These are phyloP conservation scores for Pteria penguin DNA, from an alignment of 2,888 invertebrate genomes.

Conservation along the genomic window DNA sequence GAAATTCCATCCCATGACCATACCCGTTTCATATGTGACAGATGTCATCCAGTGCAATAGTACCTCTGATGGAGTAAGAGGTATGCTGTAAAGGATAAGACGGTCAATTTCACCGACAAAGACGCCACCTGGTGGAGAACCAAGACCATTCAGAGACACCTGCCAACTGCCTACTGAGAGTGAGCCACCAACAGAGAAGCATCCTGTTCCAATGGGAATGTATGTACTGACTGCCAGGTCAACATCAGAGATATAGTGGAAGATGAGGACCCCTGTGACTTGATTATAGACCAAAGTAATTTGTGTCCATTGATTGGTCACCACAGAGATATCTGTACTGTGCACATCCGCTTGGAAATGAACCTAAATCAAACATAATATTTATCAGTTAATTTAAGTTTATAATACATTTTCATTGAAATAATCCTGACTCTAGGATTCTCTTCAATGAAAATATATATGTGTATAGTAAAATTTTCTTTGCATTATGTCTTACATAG, in stretches of 20 bases:
- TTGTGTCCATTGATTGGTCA: slow-evolving; percentile 44
- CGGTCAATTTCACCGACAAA: slow-evolving; percentile 48
- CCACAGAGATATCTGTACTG: slow-evolving; percentile 37
- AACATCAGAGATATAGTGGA: slow-evolving; percentile 37
- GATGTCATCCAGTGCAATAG: slow-evolving; percentile 36
- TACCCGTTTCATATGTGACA: not conserved
- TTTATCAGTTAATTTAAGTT: too few species aligned
- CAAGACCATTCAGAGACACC: slow-evolving; percentile 34
- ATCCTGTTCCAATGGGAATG: slow-evolving; percentile 38
- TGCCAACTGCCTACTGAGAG: slow-evolving; percentile 58
- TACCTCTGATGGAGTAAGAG: slow-evolving; percentile 34
- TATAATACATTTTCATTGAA: too few species aligned
- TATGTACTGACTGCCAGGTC: slow-evolving; percentile 17
- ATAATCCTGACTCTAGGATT: too few species aligned
- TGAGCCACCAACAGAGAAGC: slow-evolving; percentile 53
- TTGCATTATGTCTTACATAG: too few species aligned
- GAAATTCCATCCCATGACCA: slow-evolving; percentile 47
- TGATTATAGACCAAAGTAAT: slow-evolving; percentile 51
- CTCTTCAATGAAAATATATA: too few species aligned
- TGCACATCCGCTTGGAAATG: slow-evolving; percentile 25
- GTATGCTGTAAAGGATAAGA: slow-evolving; percentile 40
- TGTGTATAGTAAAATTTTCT: too few species aligned
- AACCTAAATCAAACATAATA: too few species aligned
- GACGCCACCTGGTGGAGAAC: slow-evolving; percentile 42
- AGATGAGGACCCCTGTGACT: slow-evolving; percentile 31